Conservation (phyloP, 1,140 invertebrate genomes). For the Zeugodacus cucurbitae region DNA sequence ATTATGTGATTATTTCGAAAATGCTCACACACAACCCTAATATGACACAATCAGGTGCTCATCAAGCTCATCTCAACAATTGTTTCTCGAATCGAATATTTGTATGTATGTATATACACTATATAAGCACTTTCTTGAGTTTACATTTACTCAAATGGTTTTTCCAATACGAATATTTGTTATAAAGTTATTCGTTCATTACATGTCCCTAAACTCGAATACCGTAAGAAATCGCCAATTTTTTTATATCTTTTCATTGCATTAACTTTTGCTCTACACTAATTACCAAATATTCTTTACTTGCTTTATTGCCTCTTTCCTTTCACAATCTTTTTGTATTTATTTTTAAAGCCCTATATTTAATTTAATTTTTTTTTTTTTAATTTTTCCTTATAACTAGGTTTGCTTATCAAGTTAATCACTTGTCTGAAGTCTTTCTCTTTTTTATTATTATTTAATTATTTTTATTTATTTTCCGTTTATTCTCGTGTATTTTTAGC, state of each 20-base stretch:
- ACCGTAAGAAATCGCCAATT: not conserved
- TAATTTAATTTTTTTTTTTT: not conserved
- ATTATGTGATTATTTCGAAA: not conserved
- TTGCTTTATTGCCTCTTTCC: not conserved
- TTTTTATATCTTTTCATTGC: not conserved
- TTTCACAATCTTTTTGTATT: not conserved
- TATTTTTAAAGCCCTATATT: not conserved
- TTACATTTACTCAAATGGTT: too few relatives aligned
- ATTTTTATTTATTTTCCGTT: not conserved
- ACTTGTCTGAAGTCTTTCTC: slow-evolving; percentile 18
- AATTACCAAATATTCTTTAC: not conserved
- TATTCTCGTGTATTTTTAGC: not conserved
- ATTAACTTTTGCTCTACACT: not conserved
- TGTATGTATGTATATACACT: too few relatives aligned
- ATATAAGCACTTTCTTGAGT: too few relatives aligned
- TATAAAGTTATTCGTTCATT: not conserved
- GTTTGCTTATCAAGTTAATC: slow-evolving; percentile 2
- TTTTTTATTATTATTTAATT: not conserved
- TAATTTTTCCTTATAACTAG: not conserved
- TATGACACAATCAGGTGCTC: not conserved
- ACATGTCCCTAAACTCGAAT: slow-evolving; percentile 19
- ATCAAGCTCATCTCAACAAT: not conserved
- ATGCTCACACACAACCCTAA: not conserved
- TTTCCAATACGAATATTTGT: too few relatives aligned
- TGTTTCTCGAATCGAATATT: not conserved